Conservation (phyloP, 2,888 invertebrate genomes). For the Amblyjoppa proteus region DNA sequence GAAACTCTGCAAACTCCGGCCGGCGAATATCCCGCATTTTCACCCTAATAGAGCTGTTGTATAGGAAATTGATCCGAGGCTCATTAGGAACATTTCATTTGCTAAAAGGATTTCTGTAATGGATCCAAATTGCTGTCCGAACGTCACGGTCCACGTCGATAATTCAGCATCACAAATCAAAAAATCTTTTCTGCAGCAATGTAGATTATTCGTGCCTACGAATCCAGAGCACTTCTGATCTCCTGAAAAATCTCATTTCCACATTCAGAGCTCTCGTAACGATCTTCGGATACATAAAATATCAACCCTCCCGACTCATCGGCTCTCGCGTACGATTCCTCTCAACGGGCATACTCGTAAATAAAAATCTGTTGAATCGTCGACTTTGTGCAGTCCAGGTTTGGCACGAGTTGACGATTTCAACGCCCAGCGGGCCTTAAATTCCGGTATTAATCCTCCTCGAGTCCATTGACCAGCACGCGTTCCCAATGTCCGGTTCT, state of each 20-base stretch:
- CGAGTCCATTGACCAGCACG: constrained; percentile 78
- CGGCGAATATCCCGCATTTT: background rate
- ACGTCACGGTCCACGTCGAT: background rate
- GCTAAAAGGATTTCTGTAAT: background rate
- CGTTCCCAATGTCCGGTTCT: constrained; percentile 70
- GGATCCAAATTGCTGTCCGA: background rate
- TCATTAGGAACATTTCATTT: background rate
- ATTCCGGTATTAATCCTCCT: constrained; percentile 74
- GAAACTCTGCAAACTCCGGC: constrained; percentile 8
- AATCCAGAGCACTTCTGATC: constrained; percentile 40
- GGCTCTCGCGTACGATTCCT: constrained; percentile 40
- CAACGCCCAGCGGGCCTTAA: constrained; percentile 50
- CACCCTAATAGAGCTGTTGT: background rate
- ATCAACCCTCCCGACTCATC: constrained; percentile 11
- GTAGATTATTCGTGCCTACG: constrained; percentile 47
- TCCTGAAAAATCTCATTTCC: constrained; percentile 29
- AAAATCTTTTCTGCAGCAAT: constrained; percentile 29
- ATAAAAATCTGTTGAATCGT: constrained; percentile 9
- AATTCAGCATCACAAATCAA: background rate
- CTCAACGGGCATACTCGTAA: constrained; percentile 26
- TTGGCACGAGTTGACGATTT: constrained; percentile 63
- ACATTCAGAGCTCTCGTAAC: constrained; percentile 39
- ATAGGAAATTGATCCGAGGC: background rate
- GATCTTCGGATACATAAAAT: constrained; percentile 28
- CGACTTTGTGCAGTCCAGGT: constrained; percentile 40